Evolutionary conservation across 2,113 vertebrate species (phyloP), one percentile per base, ranked within the genome.

Genomic region (Silurus glanis): DNA sequence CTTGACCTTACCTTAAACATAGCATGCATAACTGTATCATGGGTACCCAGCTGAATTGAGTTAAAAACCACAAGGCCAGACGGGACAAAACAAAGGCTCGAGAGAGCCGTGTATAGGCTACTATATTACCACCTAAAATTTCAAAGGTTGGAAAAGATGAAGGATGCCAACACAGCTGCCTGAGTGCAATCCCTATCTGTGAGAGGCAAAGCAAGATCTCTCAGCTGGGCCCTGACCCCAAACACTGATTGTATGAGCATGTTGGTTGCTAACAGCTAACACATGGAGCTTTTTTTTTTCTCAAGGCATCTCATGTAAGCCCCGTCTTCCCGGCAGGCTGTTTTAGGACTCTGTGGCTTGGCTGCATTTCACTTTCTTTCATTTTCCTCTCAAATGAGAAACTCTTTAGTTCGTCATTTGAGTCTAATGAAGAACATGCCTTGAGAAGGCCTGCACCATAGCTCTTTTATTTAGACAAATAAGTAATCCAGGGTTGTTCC

Each of bases 181-280:
- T 49, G 58, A 86, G 74, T 86, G 74, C 25, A 37, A 28, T 58
- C 78, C 19, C 28, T 67, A 72, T 89, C 85, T 51, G 45, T 28
- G 66, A 83, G 37, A 61, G 28, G 53, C 56, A 80, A 74, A 59
- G 84, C 56, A 7, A 3, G 23, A 84, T 69, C 72, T 80, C 82
- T 85, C 83, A 16, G 47, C 47, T 85, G 84, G 79, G 86, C 82
- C 84, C 85, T 87, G 90, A 92, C 91, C 91, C 82, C 79, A 0
- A 62, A 74, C 81, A 86, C 88, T 87, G 87, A 91, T 86, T 87
- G 89, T 89, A 69, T 28, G 74, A 86, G 53, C 19, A 88, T 86
- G 78, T 83, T 89, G 91, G 91, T 86, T 90, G 92, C 92, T 94
- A 93, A 93, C 89, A 92, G 92, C 87, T 92, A 92, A 94, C 95